Evolutionary conservation across 2,113 vertebrate species (phyloP), one percentile per base, ranked within the genome.

Genomic region (Neolamprologus sp.): DNA sequence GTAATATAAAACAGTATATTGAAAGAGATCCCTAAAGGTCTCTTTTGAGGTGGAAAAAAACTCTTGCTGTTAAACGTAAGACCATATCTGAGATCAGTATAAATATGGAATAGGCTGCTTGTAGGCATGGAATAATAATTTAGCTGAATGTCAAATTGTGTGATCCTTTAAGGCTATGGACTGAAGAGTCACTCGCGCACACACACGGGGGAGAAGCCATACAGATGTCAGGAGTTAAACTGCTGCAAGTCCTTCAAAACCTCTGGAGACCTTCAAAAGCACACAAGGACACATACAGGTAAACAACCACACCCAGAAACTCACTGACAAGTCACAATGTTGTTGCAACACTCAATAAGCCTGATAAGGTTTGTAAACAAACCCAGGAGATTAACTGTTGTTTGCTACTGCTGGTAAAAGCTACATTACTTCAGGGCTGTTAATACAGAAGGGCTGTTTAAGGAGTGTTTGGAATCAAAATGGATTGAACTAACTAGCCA

Each of bases 231-330:
- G 35, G 99, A 99, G 90, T 91, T 98, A 47, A 99, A 98, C 90
- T 99, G 99, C 96, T 97, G 96, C 91, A 99, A 99, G 58, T 99
- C 98, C 58, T 99, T 99, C 92, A 99, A 99, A 96, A 99, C 99
- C 17, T 99, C 99, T 9, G 99, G 98, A 93, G 99, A 99, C 92
- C 96, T 99, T 57, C 99, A 99, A 91, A 99, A 99, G 94, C 99
- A 99, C 92, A 99, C 99, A 7, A 95, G 98, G 82, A 99, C 98
- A 68, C 99, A 99, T 88, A 99, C 99, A 97, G 98, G 99, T 99
- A 95, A 21, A 45, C 28, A 49, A 33, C 17, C 35, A 23, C 28
- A 40, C 14, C 14, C 45, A 26, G 31, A 63, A 63, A 63, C 31
- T 63, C 58, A 35, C 6, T 63, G 58, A 63, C 9, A 63, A 63